Evolutionary conservation across 1,140 invertebrate genomes (phyloP).

Genomic region (Euura lappo): DNA sequence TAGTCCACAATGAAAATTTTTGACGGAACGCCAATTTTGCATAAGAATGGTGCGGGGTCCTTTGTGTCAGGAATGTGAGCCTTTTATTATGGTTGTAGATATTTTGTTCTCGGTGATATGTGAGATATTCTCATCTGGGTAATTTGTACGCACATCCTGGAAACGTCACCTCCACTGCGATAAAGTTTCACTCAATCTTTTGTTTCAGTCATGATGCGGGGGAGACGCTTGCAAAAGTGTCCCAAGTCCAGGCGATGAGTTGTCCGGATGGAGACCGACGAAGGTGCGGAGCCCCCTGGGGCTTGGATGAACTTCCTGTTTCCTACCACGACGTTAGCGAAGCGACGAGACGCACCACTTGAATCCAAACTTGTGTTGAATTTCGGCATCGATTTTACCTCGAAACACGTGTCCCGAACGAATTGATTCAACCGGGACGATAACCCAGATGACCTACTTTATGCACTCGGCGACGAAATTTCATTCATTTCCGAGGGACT

Average conservation of each 20-base stretch:
- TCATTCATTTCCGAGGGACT: not conserved
- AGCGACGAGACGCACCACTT: slow-evolving; percentile 2
- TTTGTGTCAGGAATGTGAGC: too few species aligned
- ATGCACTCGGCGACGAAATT: not conserved
- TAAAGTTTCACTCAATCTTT: slow-evolving; percentile 8
- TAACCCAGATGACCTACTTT: slow-evolving; percentile 3
- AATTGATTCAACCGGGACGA: not conserved
- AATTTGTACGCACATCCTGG: too few species aligned
- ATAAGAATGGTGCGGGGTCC: too few species aligned
- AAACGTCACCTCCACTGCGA: not conserved
- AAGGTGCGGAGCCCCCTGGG: slow-evolving; percentile 57
- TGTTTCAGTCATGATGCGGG: slow-evolving; percentile 23
- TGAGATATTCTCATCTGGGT: too few species aligned
- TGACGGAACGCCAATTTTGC: too few species aligned
- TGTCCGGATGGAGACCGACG: slow-evolving; percentile 57
- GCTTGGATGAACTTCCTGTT: slow-evolving; percentile 46
- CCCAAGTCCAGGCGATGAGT: slow-evolving; percentile 49
- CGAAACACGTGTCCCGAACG: not conserved
- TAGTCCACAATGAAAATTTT: too few species aligned
- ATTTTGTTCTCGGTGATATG: too few species aligned
- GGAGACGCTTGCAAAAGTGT: slow-evolving; percentile 18
- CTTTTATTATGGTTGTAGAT: too few species aligned
- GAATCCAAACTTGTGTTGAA: not conserved
- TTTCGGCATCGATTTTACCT: not conserved
- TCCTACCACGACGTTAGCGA: slow-evolving; percentile 21